Evolutionary conservation across 2,888 invertebrate genomes (phyloP).

Genomic region (Noctua comes): DNA sequence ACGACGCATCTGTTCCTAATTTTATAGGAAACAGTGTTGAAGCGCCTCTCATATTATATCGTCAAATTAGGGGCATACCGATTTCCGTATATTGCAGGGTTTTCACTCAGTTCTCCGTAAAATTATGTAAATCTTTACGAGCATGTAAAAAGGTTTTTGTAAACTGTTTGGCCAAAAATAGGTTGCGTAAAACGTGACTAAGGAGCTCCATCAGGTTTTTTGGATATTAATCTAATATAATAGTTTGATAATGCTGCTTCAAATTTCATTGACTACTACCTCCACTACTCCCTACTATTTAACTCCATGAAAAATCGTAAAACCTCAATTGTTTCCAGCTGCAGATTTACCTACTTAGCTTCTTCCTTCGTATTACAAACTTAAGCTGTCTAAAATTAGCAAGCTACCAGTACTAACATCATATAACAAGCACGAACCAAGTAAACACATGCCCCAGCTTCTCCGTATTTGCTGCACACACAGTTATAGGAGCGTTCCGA

Average conservation of each 20-base stretch:
- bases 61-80: constrained; percentile 22
- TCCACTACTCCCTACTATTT: no score
- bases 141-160: not conserved
- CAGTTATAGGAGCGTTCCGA: constrained; percentile 8
- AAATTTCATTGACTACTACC: no score
- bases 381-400: not conserved
- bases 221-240: not conserved
- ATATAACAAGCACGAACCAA: not conserved
- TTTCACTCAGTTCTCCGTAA: constrained; percentile 37
- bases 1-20: constrained; percentile 49
- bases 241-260: no score
- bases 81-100: constrained; percentile 36
- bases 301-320: not conserved
- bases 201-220: not conserved
- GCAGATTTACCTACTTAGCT: not conserved
- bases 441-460: not conserved
- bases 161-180: not conserved
- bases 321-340: not conserved
- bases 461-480: constrained; percentile 20
- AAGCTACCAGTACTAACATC: not conserved
- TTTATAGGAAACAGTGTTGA: constrained; percentile 37
- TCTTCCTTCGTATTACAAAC: not conserved
- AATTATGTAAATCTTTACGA: constrained; percentile 41
- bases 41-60: constrained; percentile 22
- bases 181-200: not conserved